Evolutionary conservation across 2,797 vertebrate species (phyloP).

Genomic region (Holocentrus rufus): DNA sequence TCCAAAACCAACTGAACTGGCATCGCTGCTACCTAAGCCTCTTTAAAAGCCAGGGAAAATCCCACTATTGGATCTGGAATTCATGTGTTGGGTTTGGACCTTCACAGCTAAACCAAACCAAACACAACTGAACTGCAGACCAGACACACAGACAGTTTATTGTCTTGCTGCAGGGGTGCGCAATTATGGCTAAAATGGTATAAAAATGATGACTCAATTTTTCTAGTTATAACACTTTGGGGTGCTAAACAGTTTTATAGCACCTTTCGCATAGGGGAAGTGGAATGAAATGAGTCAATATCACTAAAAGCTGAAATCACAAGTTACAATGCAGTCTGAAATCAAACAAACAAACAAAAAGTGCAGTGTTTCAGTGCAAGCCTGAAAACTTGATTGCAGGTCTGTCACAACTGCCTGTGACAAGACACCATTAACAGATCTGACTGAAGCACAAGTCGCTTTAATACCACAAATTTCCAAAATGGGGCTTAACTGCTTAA

Average conservation of each 20-base stretch:
- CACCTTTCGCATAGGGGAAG: too few relatives aligned
- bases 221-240: neutral
- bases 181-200: neutral
- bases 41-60: slow-evolving; percentile 71
- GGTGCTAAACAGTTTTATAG: too few relatives aligned
- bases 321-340: too few relatives aligned
- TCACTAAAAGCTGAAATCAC: too few relatives aligned
- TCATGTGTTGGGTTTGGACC: slow-evolving; percentile 30
- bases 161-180: neutral
- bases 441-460: too few relatives aligned
- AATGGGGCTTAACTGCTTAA: neutral
- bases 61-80: slow-evolving; percentile 44
- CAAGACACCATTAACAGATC: neutral
- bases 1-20: slow-evolving; percentile 53
- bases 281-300: too few relatives aligned
- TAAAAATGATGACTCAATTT: neutral
- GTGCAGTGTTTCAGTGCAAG: too few relatives aligned
- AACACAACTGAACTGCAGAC: slow-evolving; percentile 17
- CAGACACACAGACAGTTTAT: slow-evolving; percentile 1
- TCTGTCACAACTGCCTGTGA: too few relatives aligned
- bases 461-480: neutral
- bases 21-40: slow-evolving; percentile 51
- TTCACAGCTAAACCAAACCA: slow-evolving; percentile 18
- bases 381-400: too few relatives aligned
- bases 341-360: too few relatives aligned